A percentile compares a stretch with the other conserved stretches of the same genome.
phyloP scores from a whole-genome alignment of 2,888 invertebrate species.

The Scaptodrosophila latifasciaeformis region DNA sequence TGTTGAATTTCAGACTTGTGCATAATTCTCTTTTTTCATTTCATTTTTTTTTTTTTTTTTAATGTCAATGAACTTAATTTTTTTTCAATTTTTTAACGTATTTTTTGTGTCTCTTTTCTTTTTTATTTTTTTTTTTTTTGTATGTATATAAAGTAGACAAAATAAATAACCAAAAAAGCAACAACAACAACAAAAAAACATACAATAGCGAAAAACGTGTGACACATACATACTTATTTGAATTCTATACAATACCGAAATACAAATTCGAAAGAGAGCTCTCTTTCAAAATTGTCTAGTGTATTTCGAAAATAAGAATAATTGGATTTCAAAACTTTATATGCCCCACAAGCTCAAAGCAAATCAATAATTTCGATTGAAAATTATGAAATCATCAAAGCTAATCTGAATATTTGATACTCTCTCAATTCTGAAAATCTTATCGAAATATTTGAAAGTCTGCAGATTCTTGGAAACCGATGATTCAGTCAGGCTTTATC shows the following conservation, averaged over 20 bases:
- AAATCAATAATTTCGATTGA: too few relatives aligned
- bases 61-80: slow-evolving; percentile 63
- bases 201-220: slow-evolving; percentile 42
- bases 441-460: too few relatives aligned
- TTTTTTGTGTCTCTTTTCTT: slow-evolving; percentile 26
- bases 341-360: too few relatives aligned
- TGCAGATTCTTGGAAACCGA: too few relatives aligned
- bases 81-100: slow-evolving; percentile 62
- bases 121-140: slow-evolving; percentile 36
- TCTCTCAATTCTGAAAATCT: too few relatives aligned
- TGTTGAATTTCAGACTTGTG: slow-evolving; percentile 39
- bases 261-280: slow-evolving; percentile 53
- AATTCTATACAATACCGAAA: background rate
- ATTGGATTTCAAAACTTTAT: too few relatives aligned
- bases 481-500: too few relatives aligned
- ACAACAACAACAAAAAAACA: slow-evolving; percentile 23
- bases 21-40: slow-evolving; percentile 27
- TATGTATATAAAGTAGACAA: slow-evolving; percentile 61
- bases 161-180: slow-evolving; percentile 52
- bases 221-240: slow-evolving; percentile 39
- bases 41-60: slow-evolving; percentile 33
- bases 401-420: too few relatives aligned
- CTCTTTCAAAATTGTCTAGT: too few relatives aligned
- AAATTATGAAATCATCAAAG: too few relatives aligned
- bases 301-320: too few relatives aligned